Conservation (phyloP, 53 echinoderm and acorn worm genomes). For the Patiria pectinifera region DNA sequence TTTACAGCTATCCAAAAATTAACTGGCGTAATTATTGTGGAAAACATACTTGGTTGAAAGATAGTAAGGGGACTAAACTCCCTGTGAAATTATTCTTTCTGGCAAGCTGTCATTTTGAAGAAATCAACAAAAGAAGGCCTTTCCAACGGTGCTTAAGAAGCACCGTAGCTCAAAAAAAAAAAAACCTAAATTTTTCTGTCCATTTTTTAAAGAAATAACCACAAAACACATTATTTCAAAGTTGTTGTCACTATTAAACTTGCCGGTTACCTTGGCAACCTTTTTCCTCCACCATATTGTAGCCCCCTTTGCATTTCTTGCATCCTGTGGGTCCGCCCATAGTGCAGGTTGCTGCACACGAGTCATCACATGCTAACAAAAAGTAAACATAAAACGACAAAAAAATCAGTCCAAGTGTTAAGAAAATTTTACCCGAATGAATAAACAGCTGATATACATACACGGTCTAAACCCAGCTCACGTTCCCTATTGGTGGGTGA, state of each 20-base stretch:
- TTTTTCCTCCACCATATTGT: slow-evolving; percentile 69
- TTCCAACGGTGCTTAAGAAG: too few species aligned
- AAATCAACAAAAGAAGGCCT: too few species aligned
- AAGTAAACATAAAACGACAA: background rate
- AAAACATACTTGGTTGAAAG: too few species aligned
- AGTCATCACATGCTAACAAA: slow-evolving; percentile 77
- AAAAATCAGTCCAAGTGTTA: background rate
- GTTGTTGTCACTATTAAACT: background rate
- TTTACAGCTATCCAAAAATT: too few species aligned
- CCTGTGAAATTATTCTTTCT: too few species aligned
- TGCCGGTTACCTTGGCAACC: slow-evolving; percentile 85
- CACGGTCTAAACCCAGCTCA: slow-evolving; percentile 94
- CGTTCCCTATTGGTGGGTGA: slow-evolving; percentile 85
- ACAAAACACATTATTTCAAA: background rate
- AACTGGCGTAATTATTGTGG: too few species aligned
- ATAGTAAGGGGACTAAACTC: too few species aligned
- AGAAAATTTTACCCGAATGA: background rate
- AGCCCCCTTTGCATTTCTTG: slow-evolving; percentile 93
- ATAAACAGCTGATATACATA: too few species aligned
- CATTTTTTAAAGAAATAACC: too few species aligned
- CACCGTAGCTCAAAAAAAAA: too few species aligned
- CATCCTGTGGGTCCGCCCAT: slow-evolving; percentile 81
- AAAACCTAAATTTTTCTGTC: too few species aligned
- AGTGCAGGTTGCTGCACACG: slow-evolving; percentile 84
- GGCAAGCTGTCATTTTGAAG: too few species aligned